These are phyloP conservation scores for Patella ulyssiponensis DNA, from an alignment of 2,888 invertebrate species.

Conservation along the genomic window DNA sequence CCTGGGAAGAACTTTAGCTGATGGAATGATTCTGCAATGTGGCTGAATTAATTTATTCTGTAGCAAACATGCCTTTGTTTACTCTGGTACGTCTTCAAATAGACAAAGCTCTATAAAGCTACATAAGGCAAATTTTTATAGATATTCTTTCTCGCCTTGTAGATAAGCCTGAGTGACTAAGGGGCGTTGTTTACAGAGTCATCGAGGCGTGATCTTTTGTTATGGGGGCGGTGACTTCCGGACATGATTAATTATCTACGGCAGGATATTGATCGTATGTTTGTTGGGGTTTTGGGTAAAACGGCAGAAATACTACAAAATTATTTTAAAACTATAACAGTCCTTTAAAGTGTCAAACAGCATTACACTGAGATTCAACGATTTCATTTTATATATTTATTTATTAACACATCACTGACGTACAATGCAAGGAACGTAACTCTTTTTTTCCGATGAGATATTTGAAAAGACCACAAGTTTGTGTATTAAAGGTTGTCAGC, in stretches of 20 bases:
- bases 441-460: too few relatives aligned
- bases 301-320: too few relatives aligned
- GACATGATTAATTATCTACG: conserved; percentile 2
- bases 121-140: conserved; percentile 9
- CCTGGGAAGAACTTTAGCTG: not conserved
- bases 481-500: not conserved
- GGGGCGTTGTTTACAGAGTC: not conserved
- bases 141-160: not conserved
- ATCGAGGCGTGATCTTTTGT: conserved; percentile 6
- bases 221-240: conserved; percentile 2
- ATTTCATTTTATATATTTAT: too few relatives aligned
- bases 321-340: too few relatives aligned
- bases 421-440: too few relatives aligned
- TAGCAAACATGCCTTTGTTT: conserved; percentile 5
- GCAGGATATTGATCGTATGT: not conserved
- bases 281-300: not conserved
- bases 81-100: conserved; percentile 7
- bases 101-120: conserved; percentile 7
- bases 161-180: not conserved
- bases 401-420: too few relatives aligned
- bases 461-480: too few relatives aligned
- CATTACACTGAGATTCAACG: too few relatives aligned
- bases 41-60: conserved; percentile 7
- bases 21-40: not conserved
- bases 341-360: too few relatives aligned